phyloP scores from a whole-genome alignment of 2,113 vertebrate species.

The Spea multiplicata region DNA sequence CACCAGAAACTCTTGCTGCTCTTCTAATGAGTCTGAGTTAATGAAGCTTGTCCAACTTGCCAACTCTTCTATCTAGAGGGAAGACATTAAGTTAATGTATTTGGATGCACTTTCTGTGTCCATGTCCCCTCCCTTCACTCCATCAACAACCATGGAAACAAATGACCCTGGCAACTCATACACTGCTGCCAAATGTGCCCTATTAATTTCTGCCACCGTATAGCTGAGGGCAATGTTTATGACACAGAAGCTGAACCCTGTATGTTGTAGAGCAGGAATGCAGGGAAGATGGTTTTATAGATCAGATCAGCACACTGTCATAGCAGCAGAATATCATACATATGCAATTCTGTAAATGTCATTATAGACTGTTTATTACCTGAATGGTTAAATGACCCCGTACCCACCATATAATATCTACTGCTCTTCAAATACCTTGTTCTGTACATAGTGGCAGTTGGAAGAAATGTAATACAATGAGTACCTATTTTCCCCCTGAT shows the following conservation, averaged over 20 bases:
- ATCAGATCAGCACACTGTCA: too few species aligned
- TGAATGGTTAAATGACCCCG: too few species aligned
- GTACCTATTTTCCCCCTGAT: too few species aligned
- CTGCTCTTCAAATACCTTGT: too few species aligned
- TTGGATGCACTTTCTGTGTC: slow-evolving; percentile 29
- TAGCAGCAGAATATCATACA: too few species aligned
- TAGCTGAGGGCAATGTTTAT: neutral
- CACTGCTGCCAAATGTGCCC: slow-evolving; percentile 16
- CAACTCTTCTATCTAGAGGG: slow-evolving; percentile 21
- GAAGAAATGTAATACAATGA: too few species aligned
- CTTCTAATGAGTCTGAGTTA: slow-evolving; percentile 28
- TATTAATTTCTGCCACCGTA: slow-evolving; percentile 12
- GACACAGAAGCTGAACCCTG: neutral
- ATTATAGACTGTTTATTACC: too few species aligned
- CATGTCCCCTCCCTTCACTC: slow-evolving; percentile 17
- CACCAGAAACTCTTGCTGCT: neutral
- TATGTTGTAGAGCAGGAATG: too few species aligned
- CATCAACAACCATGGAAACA: slow-evolving; percentile 37
- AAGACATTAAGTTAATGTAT: slow-evolving; percentile 44
- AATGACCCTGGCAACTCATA: slow-evolving; percentile 18
- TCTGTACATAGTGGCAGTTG: too few species aligned
- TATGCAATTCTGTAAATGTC: too few species aligned
- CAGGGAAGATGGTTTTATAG: too few species aligned
- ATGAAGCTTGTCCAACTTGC: slow-evolving; percentile 32
- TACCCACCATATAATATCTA: too few species aligned